Conservation (phyloP, 2,888 invertebrate species). For the Archaeoteleia sp. region DNA sequence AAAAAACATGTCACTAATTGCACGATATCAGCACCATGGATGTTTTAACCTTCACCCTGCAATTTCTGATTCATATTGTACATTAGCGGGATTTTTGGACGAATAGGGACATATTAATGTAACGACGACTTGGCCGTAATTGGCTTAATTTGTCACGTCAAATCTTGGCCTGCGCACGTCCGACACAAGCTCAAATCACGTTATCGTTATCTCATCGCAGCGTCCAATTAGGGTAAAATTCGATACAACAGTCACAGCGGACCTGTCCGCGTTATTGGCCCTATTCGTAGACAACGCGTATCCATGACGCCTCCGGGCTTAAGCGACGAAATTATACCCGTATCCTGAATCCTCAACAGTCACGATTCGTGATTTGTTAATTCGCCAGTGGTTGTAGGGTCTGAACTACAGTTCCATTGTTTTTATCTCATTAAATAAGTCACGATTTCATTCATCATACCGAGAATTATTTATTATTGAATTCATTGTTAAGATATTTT, state of each 20-base stretch:
- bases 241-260: slow-evolving; percentile 68
- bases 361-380: slow-evolving; percentile 61
- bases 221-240: slow-evolving; percentile 69
- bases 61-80: too few relatives aligned
- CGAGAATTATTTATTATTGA: too few relatives aligned
- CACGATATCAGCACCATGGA: too few relatives aligned
- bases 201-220: slow-evolving; percentile 68
- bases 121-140: slow-evolving; percentile 33
- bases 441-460: too few relatives aligned
- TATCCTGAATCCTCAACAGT: slow-evolving; percentile 60
- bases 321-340: slow-evolving; percentile 52
- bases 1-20: too few relatives aligned
- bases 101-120: too few relatives aligned
- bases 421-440: too few relatives aligned
- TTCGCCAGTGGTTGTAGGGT: slow-evolving; percentile 12
- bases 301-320: slow-evolving; percentile 65
- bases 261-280: slow-evolving; percentile 66
- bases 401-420: too few relatives aligned
- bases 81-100: too few relatives aligned
- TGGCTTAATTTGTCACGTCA: slow-evolving; percentile 71
- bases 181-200: slow-evolving; percentile 66
- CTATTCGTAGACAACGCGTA: slow-evolving; percentile 74
- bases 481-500: too few relatives aligned
- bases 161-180: slow-evolving; percentile 73
- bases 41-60: too few relatives aligned